Conservation (phyloP, 2,888 invertebrate genomes). For the Pristionchus maxplancki region DNA sequence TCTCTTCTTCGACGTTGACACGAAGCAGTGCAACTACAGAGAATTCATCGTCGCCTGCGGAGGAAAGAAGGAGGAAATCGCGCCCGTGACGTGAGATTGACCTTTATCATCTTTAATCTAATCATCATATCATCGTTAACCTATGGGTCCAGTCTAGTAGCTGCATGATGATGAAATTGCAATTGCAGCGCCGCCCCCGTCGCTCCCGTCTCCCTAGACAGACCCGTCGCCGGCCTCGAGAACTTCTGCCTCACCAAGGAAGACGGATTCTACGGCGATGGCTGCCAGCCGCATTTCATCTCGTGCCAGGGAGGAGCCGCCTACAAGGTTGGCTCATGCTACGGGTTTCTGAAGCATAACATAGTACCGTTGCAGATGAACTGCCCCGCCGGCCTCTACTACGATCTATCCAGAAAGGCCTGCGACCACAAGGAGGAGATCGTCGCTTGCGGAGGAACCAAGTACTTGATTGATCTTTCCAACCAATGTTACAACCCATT, state of each 20-base stretch:
- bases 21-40: slow-evolving; percentile 29
- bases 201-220: slow-evolving; percentile 32
- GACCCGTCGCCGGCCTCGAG: background rate
- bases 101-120: too few relatives aligned
- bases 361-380: background rate
- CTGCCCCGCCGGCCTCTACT: slow-evolving; percentile 43
- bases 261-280: slow-evolving; percentile 51
- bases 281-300: slow-evolving; percentile 36
- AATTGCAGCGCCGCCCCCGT: slow-evolving; percentile 1
- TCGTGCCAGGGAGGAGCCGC: slow-evolving; percentile 1
- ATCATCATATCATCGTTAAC: too few relatives aligned
- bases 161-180: too few relatives aligned
- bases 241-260: slow-evolving; percentile 23
- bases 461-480: too few relatives aligned
- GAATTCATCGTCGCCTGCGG: slow-evolving; percentile 41
- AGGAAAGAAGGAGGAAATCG: slow-evolving; percentile 46
- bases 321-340: slow-evolving; percentile 33
- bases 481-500: background rate
- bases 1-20: slow-evolving; percentile 48
- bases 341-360: too few relatives aligned
- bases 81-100: background rate
- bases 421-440: slow-evolving; percentile 47
- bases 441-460: slow-evolving; percentile 12
- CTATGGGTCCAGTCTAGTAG: too few relatives aligned
- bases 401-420: background rate